A percentile compares a stretch with the other conserved stretches of the same genome.
phyloP scores from a whole-genome alignment of 1,140 invertebrate genomes.

The Oreohelix idahoensis region DNA sequence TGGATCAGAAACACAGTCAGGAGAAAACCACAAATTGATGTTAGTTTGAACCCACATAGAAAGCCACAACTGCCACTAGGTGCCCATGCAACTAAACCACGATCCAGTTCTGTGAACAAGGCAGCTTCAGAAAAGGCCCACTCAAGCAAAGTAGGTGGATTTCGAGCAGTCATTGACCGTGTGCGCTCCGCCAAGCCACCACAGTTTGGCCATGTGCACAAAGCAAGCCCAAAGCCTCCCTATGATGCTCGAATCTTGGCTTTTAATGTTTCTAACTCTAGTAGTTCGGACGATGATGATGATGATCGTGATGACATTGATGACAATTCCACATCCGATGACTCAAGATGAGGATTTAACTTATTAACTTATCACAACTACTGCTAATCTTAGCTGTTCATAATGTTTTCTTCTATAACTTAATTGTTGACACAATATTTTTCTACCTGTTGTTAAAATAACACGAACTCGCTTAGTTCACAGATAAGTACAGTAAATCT shows the following conservation, averaged over 20 bases:
- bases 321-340: conserved; percentile 50
- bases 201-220: conserved; percentile 48
- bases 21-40: conserved; percentile 49
- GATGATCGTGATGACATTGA: conserved; percentile 54
- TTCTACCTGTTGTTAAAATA: too few species aligned
- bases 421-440: too few species aligned
- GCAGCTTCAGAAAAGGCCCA: conserved; percentile 30
- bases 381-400: not conserved
- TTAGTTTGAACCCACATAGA: conserved; percentile 36
- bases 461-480: too few species aligned
- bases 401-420: too few species aligned
- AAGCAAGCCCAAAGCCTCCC: conserved; percentile 30
- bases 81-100: conserved; percentile 44
- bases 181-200: conserved; percentile 51
- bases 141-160: conserved; percentile 15
- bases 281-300: conserved; percentile 52
- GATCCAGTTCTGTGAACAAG: conserved; percentile 46
- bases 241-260: conserved; percentile 51
- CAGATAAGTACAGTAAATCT: too few species aligned
- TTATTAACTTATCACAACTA: not conserved
- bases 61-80: conserved; percentile 42
- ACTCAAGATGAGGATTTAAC: conserved; percentile 44
- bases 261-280: conserved; percentile 52
- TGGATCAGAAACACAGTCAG: conserved; percentile 41
- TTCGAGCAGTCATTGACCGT: conserved; percentile 38